phyloP scores from a whole-genome alignment of 2,888 invertebrate genomes.

The Phengaris arion region DNA sequence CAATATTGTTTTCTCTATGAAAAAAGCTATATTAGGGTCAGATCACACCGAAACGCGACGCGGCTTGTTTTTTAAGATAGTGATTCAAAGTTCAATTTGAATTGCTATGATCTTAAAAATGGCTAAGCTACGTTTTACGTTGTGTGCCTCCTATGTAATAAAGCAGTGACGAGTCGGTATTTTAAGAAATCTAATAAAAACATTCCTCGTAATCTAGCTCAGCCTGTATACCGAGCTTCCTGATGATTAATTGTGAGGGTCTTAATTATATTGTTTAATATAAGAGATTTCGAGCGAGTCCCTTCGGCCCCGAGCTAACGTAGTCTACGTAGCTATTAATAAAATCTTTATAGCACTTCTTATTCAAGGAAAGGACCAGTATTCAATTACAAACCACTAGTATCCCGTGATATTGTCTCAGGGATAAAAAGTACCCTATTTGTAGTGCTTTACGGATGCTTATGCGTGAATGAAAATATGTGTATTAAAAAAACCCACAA shows the following conservation, averaged over 20 bases:
- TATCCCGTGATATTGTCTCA: too few species aligned
- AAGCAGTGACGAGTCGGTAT: background rate
- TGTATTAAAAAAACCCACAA: too few species aligned
- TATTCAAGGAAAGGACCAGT: background rate
- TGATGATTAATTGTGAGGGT: constrained; percentile 26
- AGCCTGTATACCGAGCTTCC: constrained; percentile 7
- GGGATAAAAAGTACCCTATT: too few species aligned
- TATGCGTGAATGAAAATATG: too few species aligned
- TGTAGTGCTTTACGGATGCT: too few species aligned
- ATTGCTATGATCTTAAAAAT: too few species aligned
- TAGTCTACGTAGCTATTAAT: constrained; percentile 4
- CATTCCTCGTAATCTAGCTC: constrained; percentile 7
- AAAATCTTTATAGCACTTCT: constrained; percentile 9
- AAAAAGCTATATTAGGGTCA: too few species aligned
- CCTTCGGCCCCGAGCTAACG: constrained; percentile 1
- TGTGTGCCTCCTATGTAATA: background rate
- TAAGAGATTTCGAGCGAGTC: constrained; percentile 5
- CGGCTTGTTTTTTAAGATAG: too few species aligned
- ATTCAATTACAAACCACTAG: background rate
- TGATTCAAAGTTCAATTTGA: too few species aligned
- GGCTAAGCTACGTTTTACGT: background rate
- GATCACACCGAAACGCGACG: too few species aligned
- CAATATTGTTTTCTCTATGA: too few species aligned
- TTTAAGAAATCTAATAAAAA: constrained; percentile 7
- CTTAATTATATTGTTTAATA: constrained; percentile 29